Percentiles rank a stretch among this genome's conserved stretches.
phyloP scores from a whole-genome alignment of 2,888 invertebrate species.

The Limnephilus auricula region DNA sequence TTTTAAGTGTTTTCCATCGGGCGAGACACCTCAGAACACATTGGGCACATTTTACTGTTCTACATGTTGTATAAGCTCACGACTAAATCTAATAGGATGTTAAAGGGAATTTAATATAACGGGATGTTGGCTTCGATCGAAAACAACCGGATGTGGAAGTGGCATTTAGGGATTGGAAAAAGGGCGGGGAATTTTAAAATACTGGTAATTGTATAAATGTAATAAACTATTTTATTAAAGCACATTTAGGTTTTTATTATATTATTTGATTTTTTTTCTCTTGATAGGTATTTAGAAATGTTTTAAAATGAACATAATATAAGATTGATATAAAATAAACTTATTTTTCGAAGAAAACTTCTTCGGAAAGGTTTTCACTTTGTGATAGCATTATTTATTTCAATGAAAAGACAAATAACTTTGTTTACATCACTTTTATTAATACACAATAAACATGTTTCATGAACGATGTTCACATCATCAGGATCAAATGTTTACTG shows the following conservation, averaged over 20 bases:
- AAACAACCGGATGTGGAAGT: not conserved
- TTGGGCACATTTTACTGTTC: slow-evolving; percentile 62
- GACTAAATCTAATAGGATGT: slow-evolving; percentile 60
- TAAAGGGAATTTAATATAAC: slow-evolving; percentile 65
- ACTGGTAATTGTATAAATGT: not conserved
- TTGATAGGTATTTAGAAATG: too few species aligned
- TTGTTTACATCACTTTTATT: too few species aligned
- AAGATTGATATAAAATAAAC: not conserved
- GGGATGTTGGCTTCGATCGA: slow-evolving; percentile 52
- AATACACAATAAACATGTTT: too few species aligned
- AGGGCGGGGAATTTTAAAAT: not conserved
- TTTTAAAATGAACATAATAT: too few species aligned
- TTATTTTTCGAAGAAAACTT: too few species aligned
- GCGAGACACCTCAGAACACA: slow-evolving; percentile 60
- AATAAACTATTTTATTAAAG: not conserved
- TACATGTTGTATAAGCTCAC: slow-evolving; percentile 55
- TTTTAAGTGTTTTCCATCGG: slow-evolving; percentile 67
- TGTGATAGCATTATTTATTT: too few species aligned
- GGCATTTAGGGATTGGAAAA: not conserved
- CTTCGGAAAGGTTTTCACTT: too few species aligned
- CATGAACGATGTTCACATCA: too few species aligned
- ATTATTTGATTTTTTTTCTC: not conserved
- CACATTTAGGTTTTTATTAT: not conserved
- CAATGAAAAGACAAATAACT: too few species aligned
- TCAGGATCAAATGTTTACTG: too few species aligned